Evolutionary conservation across 2,888 invertebrate species (phyloP), one percentile per base, ranked within the genome.

Genomic region (Malacosoma neustria): DNA sequence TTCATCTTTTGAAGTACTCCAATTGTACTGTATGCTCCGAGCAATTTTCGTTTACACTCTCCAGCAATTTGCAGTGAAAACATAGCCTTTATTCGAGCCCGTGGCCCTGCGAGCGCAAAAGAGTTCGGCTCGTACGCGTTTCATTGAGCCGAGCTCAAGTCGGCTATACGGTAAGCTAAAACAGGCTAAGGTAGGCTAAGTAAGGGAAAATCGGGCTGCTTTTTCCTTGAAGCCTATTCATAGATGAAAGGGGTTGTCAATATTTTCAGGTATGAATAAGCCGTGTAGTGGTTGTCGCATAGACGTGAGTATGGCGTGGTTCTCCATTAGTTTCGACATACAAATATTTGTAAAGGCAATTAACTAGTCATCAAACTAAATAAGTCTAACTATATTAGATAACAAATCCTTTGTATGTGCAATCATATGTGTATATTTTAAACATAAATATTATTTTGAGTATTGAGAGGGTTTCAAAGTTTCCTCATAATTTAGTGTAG

Each of bases 241-340:
- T 56, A 51, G 49, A 56, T 80, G 73, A 80, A 81, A 71, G 72
- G 66, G 74, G 76, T 68, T 76, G 81, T 82, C 81, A 82, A 82
- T 82, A 81, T 81, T 80, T 81, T 81, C 64, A 80, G 76, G 57
- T 62, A 63, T 81, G 81, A 81, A 82, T 77, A 65, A 75, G 57
- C 52, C 55, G 31, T 67, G 69, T 69, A 66, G 72, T 68, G 59
- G 73, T 71, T 74, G 73, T 72, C 79, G 75, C 72, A 73, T 63
- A 54, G 63, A 57, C 61, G 65, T 66, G 68, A 79, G 77, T 73
- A 66, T 58, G 37, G 38, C 39, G 46, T 42, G 54, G 47, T 59
- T 66, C 46, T 61, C 71, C 79, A 75, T 52, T 71, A 38, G 9
- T 33, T 11, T 14, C 4, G 11, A 6, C 22, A 34, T 5, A 22